Percentiles rank a stretch among this genome's conserved stretches.
These are phyloP conservation scores for Alcis repandata DNA, from an alignment of 2,888 invertebrate species.

Conservation along the genomic window DNA sequence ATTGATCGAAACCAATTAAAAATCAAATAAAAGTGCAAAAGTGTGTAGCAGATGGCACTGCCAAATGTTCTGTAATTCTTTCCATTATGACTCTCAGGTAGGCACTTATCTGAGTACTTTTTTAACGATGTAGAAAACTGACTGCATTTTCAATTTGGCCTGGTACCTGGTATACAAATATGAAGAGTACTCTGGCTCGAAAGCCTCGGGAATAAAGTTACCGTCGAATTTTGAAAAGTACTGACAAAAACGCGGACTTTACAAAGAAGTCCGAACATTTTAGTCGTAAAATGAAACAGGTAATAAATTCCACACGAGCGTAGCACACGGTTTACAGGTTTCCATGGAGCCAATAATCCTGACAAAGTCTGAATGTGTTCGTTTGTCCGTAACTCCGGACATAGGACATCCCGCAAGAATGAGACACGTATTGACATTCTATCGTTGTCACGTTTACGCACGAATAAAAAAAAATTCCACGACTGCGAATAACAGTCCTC, in stretches of 20 bases:
- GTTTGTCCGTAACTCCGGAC: not conserved
- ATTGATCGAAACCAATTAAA: slow-evolving; percentile 19
- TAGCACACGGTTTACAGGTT: too few species aligned
- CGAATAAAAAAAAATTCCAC: too few species aligned
- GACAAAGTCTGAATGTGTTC: too few species aligned
- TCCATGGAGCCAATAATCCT: not conserved
- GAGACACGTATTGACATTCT: too few species aligned
- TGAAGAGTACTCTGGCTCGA: not conserved
- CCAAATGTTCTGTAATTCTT: slow-evolving; percentile 22
- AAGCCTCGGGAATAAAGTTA: not conserved
- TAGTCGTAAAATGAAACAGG: too few species aligned
- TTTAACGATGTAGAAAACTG: not conserved
- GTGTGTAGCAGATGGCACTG: slow-evolving; percentile 4
- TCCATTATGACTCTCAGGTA: not conserved
- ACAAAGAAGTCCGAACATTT: too few species aligned
- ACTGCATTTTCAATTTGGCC: not conserved
- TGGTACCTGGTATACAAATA: not conserved
- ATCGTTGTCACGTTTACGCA: too few species aligned
- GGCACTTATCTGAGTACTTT: not conserved
- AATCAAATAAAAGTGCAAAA: slow-evolving; percentile 9
- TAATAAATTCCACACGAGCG: too few species aligned
- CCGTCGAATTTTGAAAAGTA: too few species aligned
- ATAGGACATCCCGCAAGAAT: too few species aligned
- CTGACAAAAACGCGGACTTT: too few species aligned
- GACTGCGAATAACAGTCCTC: too few species aligned